A percentile compares a stretch with the other conserved stretches of the same genome.
These are phyloP conservation scores for Eupsilia transversa DNA, from an alignment of 2,888 invertebrate species.

Conservation along the genomic window DNA sequence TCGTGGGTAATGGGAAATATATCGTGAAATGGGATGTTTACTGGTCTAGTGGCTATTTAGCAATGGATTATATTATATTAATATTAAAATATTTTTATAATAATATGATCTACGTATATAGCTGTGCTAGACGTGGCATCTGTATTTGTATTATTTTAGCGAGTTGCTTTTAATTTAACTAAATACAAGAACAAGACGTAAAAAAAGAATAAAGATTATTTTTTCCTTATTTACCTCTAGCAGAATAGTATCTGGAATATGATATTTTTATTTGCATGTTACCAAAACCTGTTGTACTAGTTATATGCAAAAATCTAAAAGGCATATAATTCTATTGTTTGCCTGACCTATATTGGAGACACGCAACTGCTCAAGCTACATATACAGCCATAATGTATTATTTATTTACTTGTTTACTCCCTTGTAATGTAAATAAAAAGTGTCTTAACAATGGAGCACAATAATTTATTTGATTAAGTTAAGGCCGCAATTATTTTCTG, in stretches of 20 bases:
- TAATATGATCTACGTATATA: background rate
- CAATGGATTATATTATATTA: constrained; percentile 20
- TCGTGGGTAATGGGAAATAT: constrained; percentile 36
- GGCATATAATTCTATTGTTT: constrained; percentile 32
- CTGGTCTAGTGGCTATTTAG: constrained; percentile 8
- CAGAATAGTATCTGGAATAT: background rate
- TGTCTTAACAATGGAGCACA: background rate
- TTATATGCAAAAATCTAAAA: constrained; percentile 29
- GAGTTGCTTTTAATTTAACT: background rate
- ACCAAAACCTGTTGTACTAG: constrained; percentile 11
- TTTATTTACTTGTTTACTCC: constrained; percentile 56
- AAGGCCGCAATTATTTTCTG: constrained; percentile 10
- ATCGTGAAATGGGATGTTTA: constrained; percentile 37
- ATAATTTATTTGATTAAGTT: constrained; percentile 13
- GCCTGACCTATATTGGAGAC: constrained; percentile 33
- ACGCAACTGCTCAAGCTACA: constrained; percentile 18
- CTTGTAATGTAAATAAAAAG: background rate
- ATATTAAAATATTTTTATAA: constrained; percentile 10
- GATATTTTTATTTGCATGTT: constrained; percentile 25
- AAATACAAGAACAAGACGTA: background rate
- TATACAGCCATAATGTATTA: constrained; percentile 27
- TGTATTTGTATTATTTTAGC: background rate
- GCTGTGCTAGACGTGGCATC: background rate
- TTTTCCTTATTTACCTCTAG: background rate
- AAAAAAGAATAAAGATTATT: too few relatives aligned